phyloP scores from a whole-genome alignment of 2,888 invertebrate species.

The Lydus trimaculatus region DNA sequence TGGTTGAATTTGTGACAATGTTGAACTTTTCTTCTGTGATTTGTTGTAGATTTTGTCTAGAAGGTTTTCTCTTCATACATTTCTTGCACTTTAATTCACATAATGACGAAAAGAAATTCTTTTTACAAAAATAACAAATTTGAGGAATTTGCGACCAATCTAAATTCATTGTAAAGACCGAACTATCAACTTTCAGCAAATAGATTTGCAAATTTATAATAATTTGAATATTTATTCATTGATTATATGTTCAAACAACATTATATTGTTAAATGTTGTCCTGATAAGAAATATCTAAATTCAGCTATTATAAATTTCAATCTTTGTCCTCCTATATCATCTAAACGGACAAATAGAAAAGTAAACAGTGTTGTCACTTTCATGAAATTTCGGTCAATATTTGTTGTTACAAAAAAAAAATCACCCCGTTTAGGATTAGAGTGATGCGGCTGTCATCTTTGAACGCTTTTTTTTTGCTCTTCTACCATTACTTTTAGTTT shows the following conservation, averaged over 20 bases:
- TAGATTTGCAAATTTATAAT: background rate
- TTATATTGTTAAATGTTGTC: background rate
- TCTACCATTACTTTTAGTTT: background rate
- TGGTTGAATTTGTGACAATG: background rate
- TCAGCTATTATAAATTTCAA: background rate
- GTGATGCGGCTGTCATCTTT: background rate
- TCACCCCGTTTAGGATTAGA: constrained; percentile 1
- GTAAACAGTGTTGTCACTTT: constrained; percentile 1
- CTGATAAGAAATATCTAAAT: background rate
- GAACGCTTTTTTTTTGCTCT: background rate
- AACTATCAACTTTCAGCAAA: no score
- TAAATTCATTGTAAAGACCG: background rate
- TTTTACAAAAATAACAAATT: constrained; percentile 1
- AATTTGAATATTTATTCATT: background rate
- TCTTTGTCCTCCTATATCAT: background rate
- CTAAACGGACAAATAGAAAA: background rate
- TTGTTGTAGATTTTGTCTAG: background rate
- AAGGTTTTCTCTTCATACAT: background rate
- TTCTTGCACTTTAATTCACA: background rate
- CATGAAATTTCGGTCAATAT: constrained; percentile 6
- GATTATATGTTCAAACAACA: background rate
- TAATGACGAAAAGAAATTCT: background rate
- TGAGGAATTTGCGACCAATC: background rate
- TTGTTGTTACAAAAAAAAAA: background rate
- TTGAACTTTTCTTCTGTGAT: background rate